Evolutionary conservation across 2,113 vertebrate species (phyloP).

Genomic region (Cavia aperea): DNA sequence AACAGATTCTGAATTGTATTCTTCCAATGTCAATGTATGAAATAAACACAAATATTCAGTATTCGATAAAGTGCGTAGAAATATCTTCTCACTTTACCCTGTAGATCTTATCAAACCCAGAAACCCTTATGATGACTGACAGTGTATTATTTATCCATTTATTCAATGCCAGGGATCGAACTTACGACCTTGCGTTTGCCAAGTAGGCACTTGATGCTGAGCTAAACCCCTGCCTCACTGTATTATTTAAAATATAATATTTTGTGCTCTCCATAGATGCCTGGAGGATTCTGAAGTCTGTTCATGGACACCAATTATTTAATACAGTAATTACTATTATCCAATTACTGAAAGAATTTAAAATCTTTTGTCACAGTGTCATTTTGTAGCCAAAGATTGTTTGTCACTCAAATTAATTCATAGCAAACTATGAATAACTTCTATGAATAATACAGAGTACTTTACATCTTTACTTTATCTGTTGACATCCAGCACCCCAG

Average conservation of each 20-base stretch:
- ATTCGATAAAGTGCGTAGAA: not conserved
- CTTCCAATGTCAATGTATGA: not conserved
- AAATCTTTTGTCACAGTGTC: not conserved
- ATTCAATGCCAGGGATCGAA: no score
- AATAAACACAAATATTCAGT: not conserved
- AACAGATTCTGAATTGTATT: not conserved
- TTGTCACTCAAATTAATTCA: constrained; percentile 11
- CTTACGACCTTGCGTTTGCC: no score
- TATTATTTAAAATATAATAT: not conserved
- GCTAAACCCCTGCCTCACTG: no score
- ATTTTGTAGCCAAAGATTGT: not conserved
- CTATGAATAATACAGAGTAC: not conserved
- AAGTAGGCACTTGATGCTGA: no score
- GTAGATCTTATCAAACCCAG: not conserved
- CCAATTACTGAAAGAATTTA: not conserved
- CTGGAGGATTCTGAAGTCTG: not conserved
- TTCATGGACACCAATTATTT: not conserved
- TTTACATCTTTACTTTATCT: not conserved
- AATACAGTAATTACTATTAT: not conserved
- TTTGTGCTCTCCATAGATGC: not conserved
- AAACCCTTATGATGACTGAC: not conserved
- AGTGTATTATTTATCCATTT: no score
- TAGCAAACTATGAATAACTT: not conserved
- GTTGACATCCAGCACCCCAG: not conserved
- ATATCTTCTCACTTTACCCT: not conserved